These are phyloP conservation scores for Gadus chalcogrammus DNA, from an alignment of 2,113 vertebrate genomes.

Conservation along the genomic window DNA sequence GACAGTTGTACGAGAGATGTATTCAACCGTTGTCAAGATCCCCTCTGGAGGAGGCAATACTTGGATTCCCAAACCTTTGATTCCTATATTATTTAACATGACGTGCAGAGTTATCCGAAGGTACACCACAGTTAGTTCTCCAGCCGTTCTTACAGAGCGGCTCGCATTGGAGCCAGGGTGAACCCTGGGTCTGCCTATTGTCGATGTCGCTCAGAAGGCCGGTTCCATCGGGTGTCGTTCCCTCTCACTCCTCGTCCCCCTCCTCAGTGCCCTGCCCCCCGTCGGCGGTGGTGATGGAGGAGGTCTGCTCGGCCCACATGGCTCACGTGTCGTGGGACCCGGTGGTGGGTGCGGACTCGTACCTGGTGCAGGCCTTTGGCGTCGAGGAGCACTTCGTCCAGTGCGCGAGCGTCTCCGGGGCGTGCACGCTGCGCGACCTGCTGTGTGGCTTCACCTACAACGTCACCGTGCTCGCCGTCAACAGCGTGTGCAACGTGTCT, in stretches of 20 bases:
- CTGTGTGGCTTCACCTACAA: slow-evolving; percentile 68
- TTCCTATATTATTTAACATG: too few relatives aligned
- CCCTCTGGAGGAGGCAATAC: too few relatives aligned
- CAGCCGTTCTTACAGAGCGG: too few relatives aligned
- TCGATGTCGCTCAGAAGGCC: too few relatives aligned
- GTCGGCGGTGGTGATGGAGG: slow-evolving; percentile 18
- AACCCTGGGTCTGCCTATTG: too few relatives aligned
- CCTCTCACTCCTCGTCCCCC: background rate
- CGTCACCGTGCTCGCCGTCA: slow-evolving; percentile 61
- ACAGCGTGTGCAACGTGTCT: slow-evolving; percentile 58
- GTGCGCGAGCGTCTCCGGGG: slow-evolving; percentile 57
- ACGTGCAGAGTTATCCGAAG: too few relatives aligned
- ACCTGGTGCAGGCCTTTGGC: slow-evolving; percentile 60
- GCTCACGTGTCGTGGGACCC: slow-evolving; percentile 59
- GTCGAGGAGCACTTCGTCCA: slow-evolving; percentile 29
- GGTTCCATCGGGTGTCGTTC: background rate
- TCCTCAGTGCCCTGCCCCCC: slow-evolving; percentile 69
- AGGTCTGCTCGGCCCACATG: slow-evolving; percentile 57
- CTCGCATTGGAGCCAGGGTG: too few relatives aligned
- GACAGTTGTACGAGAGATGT: too few relatives aligned
- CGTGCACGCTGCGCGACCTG: slow-evolving; percentile 45
- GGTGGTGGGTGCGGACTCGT: slow-evolving; percentile 50
- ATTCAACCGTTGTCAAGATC: too few relatives aligned
- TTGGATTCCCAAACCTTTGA: too few relatives aligned
- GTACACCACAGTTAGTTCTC: too few relatives aligned